phyloP scores from a whole-genome alignment of 2,888 invertebrate genomes.

The Meiosimyza platycephala region DNA sequence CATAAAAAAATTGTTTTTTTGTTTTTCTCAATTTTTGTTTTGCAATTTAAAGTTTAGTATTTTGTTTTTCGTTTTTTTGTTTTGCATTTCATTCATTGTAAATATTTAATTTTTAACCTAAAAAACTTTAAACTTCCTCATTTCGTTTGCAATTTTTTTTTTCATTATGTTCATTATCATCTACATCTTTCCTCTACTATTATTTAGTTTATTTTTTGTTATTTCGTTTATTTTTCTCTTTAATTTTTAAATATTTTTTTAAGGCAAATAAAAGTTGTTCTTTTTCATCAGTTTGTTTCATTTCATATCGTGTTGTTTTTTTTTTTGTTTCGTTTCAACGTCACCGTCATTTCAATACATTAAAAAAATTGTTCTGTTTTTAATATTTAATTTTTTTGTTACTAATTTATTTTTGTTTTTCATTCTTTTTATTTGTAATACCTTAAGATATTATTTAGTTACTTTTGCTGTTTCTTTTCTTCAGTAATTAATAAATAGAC shows the following conservation, averaged over 20 bases:
- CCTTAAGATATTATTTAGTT: conserved; percentile 9
- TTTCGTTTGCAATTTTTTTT: conserved; percentile 30
- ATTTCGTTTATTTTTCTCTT: conserved; percentile 21
- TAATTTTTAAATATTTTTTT: conserved; percentile 49
- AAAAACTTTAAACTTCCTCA: conserved; percentile 20
- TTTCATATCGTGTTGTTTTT: neutral
- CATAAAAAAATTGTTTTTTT: conserved; percentile 47
- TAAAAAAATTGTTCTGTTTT: conserved; percentile 22
- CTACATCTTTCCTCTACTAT: conserved; percentile 11
- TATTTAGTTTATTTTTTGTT: conserved; percentile 37
- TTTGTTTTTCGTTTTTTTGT: conserved; percentile 42
- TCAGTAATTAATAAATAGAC: conserved; percentile 36
- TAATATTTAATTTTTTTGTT: conserved; percentile 26
- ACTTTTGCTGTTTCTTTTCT: conserved; percentile 37
- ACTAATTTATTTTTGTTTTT: conserved; percentile 21
- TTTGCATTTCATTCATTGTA: conserved; percentile 39
- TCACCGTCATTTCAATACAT: conserved; percentile 6
- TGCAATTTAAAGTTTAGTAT: conserved; percentile 43
- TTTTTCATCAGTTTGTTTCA: neutral
- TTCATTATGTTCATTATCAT: conserved; percentile 10
- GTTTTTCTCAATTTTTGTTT: conserved; percentile 44
- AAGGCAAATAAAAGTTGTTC: conserved; percentile 64
- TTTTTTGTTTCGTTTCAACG: conserved; percentile 3
- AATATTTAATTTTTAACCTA: conserved; percentile 33
- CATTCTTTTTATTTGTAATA: conserved; percentile 30